Evolutionary conservation across 2,113 vertebrate species (phyloP).

Genomic region (Crotalus viridis): DNA sequence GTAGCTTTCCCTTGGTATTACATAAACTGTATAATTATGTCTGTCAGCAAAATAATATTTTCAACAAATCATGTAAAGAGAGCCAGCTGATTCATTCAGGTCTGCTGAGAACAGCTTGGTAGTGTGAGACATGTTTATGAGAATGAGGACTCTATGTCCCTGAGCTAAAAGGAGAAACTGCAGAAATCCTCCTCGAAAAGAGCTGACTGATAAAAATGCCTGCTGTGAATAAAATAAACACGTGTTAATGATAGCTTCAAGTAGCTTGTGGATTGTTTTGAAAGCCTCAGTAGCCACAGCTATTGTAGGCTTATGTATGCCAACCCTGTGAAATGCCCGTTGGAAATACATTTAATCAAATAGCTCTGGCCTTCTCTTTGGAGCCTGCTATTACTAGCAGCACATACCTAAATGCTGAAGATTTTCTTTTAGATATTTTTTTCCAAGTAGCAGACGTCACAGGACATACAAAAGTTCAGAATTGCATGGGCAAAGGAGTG

Average conservation of each 20-base stretch:
- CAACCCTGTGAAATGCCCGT: background rate
- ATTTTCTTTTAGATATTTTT: background rate
- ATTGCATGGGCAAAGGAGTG: background rate
- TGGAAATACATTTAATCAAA: background rate
- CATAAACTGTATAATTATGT: constrained; percentile 23
- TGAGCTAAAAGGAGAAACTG: constrained; percentile 2
- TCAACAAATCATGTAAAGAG: constrained; percentile 9
- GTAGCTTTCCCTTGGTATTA: constrained; percentile 33
- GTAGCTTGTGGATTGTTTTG: background rate
- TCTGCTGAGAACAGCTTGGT: constrained; percentile 2
- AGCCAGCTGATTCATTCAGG: background rate
- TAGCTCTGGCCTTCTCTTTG: background rate
- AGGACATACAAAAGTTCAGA: background rate
- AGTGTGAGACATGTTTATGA: constrained; percentile 1
- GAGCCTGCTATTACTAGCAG: background rate
- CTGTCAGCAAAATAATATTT: constrained; percentile 48
- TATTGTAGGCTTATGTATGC: background rate
- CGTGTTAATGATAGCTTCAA: background rate
- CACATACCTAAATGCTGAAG: background rate
- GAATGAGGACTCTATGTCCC: constrained; percentile 1
- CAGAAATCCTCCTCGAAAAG: background rate
- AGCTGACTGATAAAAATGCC: constrained; percentile 11
- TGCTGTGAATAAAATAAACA: background rate
- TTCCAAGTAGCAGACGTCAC: background rate
- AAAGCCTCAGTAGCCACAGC: background rate